Evolutionary conservation across 1,140 invertebrate species (phyloP).

Genomic region (Mamestra configurata): DNA sequence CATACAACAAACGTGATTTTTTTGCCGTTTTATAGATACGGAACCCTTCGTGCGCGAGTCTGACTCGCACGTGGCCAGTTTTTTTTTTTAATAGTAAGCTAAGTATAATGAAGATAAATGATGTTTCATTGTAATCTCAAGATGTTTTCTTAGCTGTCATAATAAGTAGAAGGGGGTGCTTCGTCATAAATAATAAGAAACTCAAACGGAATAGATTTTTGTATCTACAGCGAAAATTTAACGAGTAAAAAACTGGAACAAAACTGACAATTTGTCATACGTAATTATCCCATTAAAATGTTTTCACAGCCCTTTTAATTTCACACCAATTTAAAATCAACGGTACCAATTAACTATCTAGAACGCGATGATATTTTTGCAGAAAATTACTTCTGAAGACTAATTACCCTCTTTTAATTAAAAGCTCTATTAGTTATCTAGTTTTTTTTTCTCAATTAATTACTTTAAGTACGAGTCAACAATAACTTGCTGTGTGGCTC

Average conservation of each 20-base stretch:
- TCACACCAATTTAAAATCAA: not conserved
- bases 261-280: not conserved
- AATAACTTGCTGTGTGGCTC: not conserved
- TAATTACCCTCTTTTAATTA: constrained; percentile 29
- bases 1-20: no score
- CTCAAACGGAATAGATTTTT: not conserved
- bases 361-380: constrained; percentile 28
- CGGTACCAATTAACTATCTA: not conserved
- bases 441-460: constrained; percentile 22
- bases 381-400: constrained; percentile 18
- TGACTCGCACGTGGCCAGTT: no score
- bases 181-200: not conserved
- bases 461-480: not conserved
- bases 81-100: not conserved
- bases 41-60: no score
- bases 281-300: constrained; percentile 9
- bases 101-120: not conserved
- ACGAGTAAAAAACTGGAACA: no score
- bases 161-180: not conserved
- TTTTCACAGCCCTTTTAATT: constrained; percentile 8
- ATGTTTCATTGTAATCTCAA: not conserved
- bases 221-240: not conserved
- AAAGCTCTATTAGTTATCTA: constrained; percentile 5
- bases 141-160: not conserved
- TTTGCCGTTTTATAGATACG: no score